phyloP scores from a whole-genome alignment of 23 tunicate genomes.

The Corella eumyota region DNA sequence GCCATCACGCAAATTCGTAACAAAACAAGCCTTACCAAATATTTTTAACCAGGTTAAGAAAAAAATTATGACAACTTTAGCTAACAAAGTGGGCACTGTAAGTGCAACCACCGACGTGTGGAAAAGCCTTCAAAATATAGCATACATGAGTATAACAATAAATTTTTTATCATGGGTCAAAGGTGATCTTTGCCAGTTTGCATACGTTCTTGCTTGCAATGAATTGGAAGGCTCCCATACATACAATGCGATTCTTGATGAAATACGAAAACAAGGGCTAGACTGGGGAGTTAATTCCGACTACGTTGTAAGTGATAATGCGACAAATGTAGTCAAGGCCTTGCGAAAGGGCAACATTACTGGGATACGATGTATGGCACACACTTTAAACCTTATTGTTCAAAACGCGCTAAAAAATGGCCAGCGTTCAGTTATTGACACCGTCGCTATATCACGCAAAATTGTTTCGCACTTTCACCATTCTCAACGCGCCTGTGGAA shows the following conservation, averaged over 20 bases:
- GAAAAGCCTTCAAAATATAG: neutral
- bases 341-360: neutral
- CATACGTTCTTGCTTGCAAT: neutral
- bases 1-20: neutral
- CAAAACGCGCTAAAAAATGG: slow-evolving; percentile 1
- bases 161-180: neutral
- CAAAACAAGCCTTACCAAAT: neutral
- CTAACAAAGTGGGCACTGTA: neutral
- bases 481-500: neutral
- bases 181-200: neutral
- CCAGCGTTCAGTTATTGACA: slow-evolving; percentile 12
- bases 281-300: neutral
- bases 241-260: neutral
- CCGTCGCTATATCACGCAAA: slow-evolving; percentile 7
- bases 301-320: slow-evolving; percentile 1
- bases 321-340: slow-evolving; percentile 3
- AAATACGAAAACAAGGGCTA: neutral
- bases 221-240: slow-evolving; percentile 4
- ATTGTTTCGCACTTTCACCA: slow-evolving; percentile 27
- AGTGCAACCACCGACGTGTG: neutral
- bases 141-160: neutral
- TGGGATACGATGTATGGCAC: slow-evolving; percentile 1
- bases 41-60: neutral
- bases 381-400: slow-evolving; percentile 8
- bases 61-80: neutral